Base-by-base conservation (phyloP, 2,888 invertebrate genomes). In the Opisthograptis luteolata region DNA sequence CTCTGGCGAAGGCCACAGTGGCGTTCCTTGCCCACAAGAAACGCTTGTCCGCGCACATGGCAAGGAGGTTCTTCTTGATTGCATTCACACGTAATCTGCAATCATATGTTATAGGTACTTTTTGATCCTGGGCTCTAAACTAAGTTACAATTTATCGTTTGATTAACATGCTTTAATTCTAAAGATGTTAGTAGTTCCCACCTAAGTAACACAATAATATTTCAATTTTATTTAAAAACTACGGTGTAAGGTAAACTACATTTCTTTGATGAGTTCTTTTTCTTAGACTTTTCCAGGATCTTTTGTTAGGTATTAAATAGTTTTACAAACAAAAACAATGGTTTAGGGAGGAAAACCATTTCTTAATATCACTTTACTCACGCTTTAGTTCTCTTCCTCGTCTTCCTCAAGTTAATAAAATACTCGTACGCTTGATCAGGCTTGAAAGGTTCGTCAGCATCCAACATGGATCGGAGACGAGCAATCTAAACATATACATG, bases 371-470 rank as follows among this genome's bases (percentile, higher is more conserved):
- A 28, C 2, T n/a, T 1, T 24, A 64, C 79, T 67, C 58, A 87
- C 86, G 69, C 59, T 15, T 65, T 49, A 22, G 46, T 53, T 55
- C 68, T 84, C 67, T 79, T 88, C 57, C 77, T 84, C 1, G 76
- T 68, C 58, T 82, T 88, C 28, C 72, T 73, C 36, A 87, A 58
- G 58, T 84, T 88, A 2, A 86, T 64, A 50, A 90, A 90, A 56
- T 88, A 89, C 52, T 86, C 81, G 52, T 89, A 90, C 0, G 90
- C 89, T 58, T 89, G 87, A 40, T 89, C 89, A 0, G 89, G 88
- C 41, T 87, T 88, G 58, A 87, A 89, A 0, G 89, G 88, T 51
- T 87, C 84, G 46, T 89, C 89, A 0, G 88, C 90, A 53, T 88
- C 86, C 45, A 89, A 55, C 84, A 88, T 81, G 1, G 71, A 49